Evolutionary conservation across 2,888 invertebrate genomes (phyloP), one percentile per base, ranked within the genome.

Genomic region (Fissipunctia ypsillon): DNA sequence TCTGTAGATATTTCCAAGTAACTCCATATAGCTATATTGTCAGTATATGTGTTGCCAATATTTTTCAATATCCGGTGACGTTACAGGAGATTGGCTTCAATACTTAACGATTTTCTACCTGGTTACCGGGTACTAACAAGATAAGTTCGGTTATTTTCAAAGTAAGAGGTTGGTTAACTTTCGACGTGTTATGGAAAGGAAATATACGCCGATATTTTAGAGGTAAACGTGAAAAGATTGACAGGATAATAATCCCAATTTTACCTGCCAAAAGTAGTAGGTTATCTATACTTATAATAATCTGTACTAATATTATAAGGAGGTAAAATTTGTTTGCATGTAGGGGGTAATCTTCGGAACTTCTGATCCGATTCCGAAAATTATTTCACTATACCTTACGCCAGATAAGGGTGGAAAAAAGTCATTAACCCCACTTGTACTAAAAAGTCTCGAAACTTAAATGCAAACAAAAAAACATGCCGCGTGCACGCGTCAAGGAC

Each of bases 11-110:
- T 69, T 61, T 54, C 12, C 19, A 19, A 19, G 43, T 43, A 78
- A 43, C 25, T 48, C 9, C 4, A 10, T 35, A 12, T 12, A 60
- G 28, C 5, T 16, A 45, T 59, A 22, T 31, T 54, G 14, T 48
- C 45, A 52, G n/a, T 38, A n/a, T n/a, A 48, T 54, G 48, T 78
- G 31, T 60, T 41, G 4, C 38, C 64, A 65, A 73, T 35, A 65
- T 48, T 65, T 73, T 48, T 54, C 35, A 73, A 79, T 76, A 73
- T 73, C 80, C 73, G 73, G 28, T 48, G 28, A 45, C 16, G 25
- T 25, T 12, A 19, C 38, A 35, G 43, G 59, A 79, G 73, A 73
- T 54, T 41, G 73, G 25, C 10, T 72, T 14, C 25, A 19, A 35
- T 52, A 59, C 38, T 72, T 45, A 14, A 54, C 31, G 22, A 19